phyloP scores from a whole-genome alignment of 2,888 invertebrate species.

The Monoplex corrugatus region DNA sequence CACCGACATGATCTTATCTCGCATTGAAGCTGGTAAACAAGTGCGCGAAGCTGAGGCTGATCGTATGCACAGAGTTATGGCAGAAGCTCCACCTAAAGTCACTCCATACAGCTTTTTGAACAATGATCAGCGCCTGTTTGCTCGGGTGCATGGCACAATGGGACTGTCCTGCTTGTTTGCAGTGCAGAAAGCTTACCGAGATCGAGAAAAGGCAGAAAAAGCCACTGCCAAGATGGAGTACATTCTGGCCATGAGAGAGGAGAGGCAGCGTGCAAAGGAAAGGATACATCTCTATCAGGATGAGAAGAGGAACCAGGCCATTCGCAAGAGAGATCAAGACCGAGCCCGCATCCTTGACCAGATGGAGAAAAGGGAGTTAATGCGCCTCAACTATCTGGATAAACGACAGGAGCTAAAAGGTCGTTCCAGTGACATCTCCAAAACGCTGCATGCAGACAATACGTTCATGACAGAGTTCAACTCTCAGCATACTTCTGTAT shows the following conservation, averaged over 20 bases:
- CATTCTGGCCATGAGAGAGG: conserved; percentile 74
- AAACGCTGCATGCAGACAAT: conserved; percentile 68
- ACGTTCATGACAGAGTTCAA: conserved; percentile 78
- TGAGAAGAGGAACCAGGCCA: conserved; percentile 69
- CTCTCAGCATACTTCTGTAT: conserved; percentile 80
- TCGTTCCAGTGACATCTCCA: conserved; percentile 61
- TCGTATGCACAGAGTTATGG: conserved; percentile 51
- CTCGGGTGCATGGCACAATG: conserved; percentile 77
- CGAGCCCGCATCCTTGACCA: conserved; percentile 69
- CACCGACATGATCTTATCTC: conserved; percentile 75
- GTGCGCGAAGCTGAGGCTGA: conserved; percentile 76
- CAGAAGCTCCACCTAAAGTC: conserved; percentile 29
- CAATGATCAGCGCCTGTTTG: conserved; percentile 72
- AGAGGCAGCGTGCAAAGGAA: conserved; percentile 75
- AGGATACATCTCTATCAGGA: conserved; percentile 74
- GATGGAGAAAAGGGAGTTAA: conserved; percentile 73
- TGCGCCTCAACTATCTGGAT: conserved; percentile 71
- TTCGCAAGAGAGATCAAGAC: conserved; percentile 72
- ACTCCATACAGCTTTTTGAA: conserved; percentile 54
- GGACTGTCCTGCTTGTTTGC: conserved; percentile 78
- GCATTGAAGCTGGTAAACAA: conserved; percentile 75
- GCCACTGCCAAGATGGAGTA: conserved; percentile 74
- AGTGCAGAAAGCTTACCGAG: conserved; percentile 79
- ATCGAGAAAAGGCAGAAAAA: conserved; percentile 76
- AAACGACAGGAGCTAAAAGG: conserved; percentile 68